Evolutionary conservation across 1,140 invertebrate genomes (phyloP).

Genomic region (Pteromalus puparum): DNA sequence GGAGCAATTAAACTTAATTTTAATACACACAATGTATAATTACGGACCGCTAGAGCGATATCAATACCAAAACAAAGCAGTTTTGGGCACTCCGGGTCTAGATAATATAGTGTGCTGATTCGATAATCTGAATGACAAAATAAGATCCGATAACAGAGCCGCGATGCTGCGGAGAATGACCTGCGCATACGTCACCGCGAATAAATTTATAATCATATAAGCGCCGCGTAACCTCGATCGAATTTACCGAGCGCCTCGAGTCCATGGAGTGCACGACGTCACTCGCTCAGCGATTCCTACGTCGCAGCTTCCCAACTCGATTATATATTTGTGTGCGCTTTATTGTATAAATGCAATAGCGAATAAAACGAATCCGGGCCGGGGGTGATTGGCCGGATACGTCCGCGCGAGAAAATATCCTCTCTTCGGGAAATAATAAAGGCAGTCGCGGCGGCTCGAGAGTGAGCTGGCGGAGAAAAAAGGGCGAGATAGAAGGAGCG

Average conservation of each 20-base stretch:
- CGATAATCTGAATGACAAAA: too few relatives aligned
- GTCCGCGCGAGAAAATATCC: neutral
- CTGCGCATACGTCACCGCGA: too few relatives aligned
- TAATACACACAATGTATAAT: too few relatives aligned
- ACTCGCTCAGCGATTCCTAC: neutral
- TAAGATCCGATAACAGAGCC: too few relatives aligned
- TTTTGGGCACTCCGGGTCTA: too few relatives aligned
- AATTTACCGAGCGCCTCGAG: neutral
- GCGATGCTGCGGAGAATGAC: too few relatives aligned
- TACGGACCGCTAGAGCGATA: too few relatives aligned
- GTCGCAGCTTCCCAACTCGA: neutral
- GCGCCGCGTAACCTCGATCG: neutral
- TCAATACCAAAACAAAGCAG: too few relatives aligned
- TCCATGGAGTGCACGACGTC: neutral
- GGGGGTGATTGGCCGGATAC: neutral
- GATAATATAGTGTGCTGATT: too few relatives aligned
- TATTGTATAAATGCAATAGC: neutral
- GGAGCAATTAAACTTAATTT: too few relatives aligned
- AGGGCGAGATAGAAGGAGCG: conserved; percentile 31
- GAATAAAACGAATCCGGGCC: neutral
- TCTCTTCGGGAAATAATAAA: neutral
- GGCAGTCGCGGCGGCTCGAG: neutral
- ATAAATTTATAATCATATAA: too few relatives aligned
- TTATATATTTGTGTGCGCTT: neutral
- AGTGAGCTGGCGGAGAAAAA: conserved; percentile 43